Base-by-base conservation (phyloP, 2,113 vertebrate genomes). In the Nipponia nippon region DNA sequence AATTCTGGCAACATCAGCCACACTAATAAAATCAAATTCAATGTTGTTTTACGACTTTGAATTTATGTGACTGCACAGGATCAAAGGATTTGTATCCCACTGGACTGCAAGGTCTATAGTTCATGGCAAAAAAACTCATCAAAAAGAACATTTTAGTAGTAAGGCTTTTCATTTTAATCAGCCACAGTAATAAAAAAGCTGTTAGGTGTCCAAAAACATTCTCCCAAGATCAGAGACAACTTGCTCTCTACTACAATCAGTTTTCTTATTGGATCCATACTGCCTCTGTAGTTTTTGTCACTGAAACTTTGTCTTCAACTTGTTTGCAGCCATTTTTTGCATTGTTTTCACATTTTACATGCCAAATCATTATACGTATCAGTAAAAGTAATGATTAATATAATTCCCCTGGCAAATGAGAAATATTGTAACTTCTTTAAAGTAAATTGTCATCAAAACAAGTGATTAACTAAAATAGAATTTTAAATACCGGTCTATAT, bases 151-250 rank as follows among this genome's bases (percentile, higher is more conserved):
- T 97, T 98, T 98, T 97, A 97, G 97, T 98, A 95, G 50, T 97
- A 97, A 97, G 95, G 96, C 97, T 98, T 98, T 98, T 98, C 98
- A 98, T 98, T 98, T 98, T 98, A 98, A 98, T 98, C 98, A 98
- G 96, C 98, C 96, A 73, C 93, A 98, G 98, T 97, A 98, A 98
- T 98, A 98, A 98, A 98, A 98, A 98, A 97, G 97, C 97, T 98
- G 98, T 98, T 98, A 98, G 98, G 97, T 98, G 98, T 98, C 98
- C 97, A 98, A 98, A 98, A 98, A 98, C 98, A 97, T 98, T 98
- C 98, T 97, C 93, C 95, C 94, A 97, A 98, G 98, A 98, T 98
- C 98, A 98, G 97, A 98, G 98, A 97, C 97, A 96, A 98, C 83
- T 98, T 97, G 95, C 92, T 95, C 23, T 53, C 90, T 95, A 7